Evolutionary conservation across 2,113 vertebrate genomes (phyloP), one percentile per base, ranked within the genome.

Genomic region (Columbina picui): DNA sequence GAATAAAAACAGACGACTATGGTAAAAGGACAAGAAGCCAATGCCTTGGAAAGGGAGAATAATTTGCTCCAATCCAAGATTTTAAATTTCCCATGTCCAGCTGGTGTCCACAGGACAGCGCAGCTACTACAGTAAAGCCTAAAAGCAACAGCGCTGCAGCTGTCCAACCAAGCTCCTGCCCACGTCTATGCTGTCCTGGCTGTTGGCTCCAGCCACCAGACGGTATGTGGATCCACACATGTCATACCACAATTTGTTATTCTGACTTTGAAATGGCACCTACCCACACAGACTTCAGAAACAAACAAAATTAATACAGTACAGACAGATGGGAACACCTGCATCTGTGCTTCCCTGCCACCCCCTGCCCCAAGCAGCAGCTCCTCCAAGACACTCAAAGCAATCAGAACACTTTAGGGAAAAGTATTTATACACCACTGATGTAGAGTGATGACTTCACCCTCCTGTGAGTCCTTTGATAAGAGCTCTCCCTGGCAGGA

Each of bases 381-480:
- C 9, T 87, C 38, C 34, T 87, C 64, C 55, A 87, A 36, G 25
- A 70, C 50, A 61, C 23, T 11, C n/a, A 70, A 12, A 22, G 12
- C n/a, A 57, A 65, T 29, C 0, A 83, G 25, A 80, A 60, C 20
- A 61, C 55, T 74, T 52, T 19, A 18, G 14, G 32, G n/a, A 90
- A 53, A 63, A 64, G 22, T 39, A 70, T 5, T 36, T 4, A 14
- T 16, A 50, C 25, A 13, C 30, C 27, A 43, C 30, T 32, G 30
- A 74, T 65, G 22, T 18, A 0, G 7, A 91, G 7, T 3, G 26
- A 16, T 29, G 34, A 47, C 26, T 61, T 65, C 76, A 78, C 11
- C 2, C 29, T 50, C 69, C 25, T 0, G 0, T 8, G 50, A 87
- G 22, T 21, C 30, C 39, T 83, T 17, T 61, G 53, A 1, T 26